A percentile compares a stretch with the other conserved stretches of the same genome.
Conservation (phyloP, 2,797 vertebrate genomes). For the Sebastes paucispinis region DNA sequence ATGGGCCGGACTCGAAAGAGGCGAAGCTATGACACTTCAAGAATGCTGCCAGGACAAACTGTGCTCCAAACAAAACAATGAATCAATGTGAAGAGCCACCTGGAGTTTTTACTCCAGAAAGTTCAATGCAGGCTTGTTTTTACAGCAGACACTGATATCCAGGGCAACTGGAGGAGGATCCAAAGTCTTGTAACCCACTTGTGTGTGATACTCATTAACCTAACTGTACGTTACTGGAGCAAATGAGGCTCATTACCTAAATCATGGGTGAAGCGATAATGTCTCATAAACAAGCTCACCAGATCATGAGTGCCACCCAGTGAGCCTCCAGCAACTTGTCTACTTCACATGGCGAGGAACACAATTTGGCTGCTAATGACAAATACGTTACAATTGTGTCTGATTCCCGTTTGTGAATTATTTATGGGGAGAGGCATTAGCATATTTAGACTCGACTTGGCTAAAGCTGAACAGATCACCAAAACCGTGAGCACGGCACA, state of each 20-base stretch:
- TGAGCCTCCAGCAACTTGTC: background rate
- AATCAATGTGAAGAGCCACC: conserved; percentile 78
- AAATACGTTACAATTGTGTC: background rate
- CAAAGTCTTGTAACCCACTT: conserved; percentile 67
- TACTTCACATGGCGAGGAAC: background rate
- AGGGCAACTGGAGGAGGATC: conserved; percentile 57
- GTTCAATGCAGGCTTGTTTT: conserved; percentile 63
- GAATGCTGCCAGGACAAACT: conserved; percentile 76
- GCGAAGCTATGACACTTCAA: conserved; percentile 63
- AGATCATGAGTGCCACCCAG: conserved; percentile 30
- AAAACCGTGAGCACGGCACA: background rate
- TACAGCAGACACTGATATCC: conserved; percentile 64
- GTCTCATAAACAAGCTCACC: conserved; percentile 58
- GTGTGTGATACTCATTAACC: conserved; percentile 71
- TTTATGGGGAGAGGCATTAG: background rate
- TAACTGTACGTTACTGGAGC: conserved; percentile 57
- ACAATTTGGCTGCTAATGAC: background rate
- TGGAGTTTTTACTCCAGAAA: conserved; percentile 69
- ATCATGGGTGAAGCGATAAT: conserved; percentile 49
- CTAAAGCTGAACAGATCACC: background rate
- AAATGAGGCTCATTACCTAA: conserved; percentile 70
- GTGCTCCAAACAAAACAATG: conserved; percentile 72
- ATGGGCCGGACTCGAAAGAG: conserved; percentile 45
- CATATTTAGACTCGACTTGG: background rate
- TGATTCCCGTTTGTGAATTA: conserved; percentile 5